These are phyloP conservation scores for Ornithoptera alexandrae DNA, from an alignment of 2,888 invertebrate species.

Conservation along the genomic window DNA sequence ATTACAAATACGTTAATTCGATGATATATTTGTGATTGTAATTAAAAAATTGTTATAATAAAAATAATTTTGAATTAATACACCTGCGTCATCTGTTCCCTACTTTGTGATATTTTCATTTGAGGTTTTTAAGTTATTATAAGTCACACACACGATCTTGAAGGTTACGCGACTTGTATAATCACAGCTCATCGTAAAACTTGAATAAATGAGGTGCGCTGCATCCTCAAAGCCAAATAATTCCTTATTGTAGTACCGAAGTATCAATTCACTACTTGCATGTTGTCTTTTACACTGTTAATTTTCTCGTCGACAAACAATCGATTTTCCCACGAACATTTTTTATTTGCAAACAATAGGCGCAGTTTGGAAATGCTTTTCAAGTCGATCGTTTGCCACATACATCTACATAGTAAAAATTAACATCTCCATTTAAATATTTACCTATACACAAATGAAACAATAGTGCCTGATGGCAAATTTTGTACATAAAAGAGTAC, in stretches of 20 bases:
- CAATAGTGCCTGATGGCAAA: neutral
- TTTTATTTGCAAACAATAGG: constrained; percentile 56
- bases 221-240: constrained; percentile 3
- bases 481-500: neutral
- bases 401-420: constrained; percentile 36
- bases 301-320: constrained; percentile 51
- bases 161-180: constrained; percentile 13
- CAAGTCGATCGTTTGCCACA: constrained; percentile 18
- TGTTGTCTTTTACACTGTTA: constrained; percentile 43
- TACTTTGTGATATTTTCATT: constrained; percentile 13
- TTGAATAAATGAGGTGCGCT: constrained; percentile 16
- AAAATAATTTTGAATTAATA: neutral
- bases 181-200: constrained; percentile 2
- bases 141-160: constrained; percentile 25
- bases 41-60: too few species aligned
- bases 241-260: constrained; percentile 40
- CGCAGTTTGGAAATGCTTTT: constrained; percentile 53
- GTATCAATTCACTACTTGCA: constrained; percentile 39
- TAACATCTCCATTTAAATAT: constrained; percentile 33
- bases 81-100: neutral
- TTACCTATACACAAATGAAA: neutral
- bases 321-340: constrained; percentile 55
- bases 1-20: too few species aligned
- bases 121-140: constrained; percentile 25
- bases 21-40: too few species aligned